Conservation (phyloP, 1,140 invertebrate species). For the Bombyx mandarina region DNA sequence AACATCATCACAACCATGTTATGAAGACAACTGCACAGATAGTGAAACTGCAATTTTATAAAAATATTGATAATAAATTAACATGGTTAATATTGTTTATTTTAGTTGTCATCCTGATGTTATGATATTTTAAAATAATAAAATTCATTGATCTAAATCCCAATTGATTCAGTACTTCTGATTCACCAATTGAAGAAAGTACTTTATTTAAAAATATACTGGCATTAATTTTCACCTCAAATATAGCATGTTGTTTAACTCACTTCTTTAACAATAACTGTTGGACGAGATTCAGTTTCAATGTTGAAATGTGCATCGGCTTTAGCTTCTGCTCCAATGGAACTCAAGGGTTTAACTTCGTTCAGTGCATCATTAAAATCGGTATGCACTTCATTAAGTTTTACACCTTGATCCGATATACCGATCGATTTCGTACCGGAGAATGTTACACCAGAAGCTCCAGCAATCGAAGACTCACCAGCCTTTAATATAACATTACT, state of each 20-base stretch:
- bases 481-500: conserved; percentile 23
- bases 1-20: too few relatives aligned
- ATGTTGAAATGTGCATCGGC: conserved; percentile 20
- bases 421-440: conserved; percentile 26
- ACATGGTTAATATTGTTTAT: too few relatives aligned
- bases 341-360: conserved; percentile 32
- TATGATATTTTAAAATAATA: too few relatives aligned
- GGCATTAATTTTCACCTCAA: too few relatives aligned
- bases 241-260: conserved; percentile 24
- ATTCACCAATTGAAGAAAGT: too few relatives aligned
- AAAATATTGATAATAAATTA: too few relatives aligned
- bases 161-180: too few relatives aligned
- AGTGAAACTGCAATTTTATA: too few relatives aligned
- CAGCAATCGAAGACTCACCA: conserved; percentile 28
- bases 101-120: too few relatives aligned
- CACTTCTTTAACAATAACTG: conserved; percentile 51
- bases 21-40: too few relatives aligned
- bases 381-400: conserved; percentile 30
- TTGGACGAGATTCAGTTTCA: conserved; percentile 26
- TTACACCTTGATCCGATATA: conserved; percentile 17
- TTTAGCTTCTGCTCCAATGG: conserved; percentile 11
- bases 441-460: conserved; percentile 33
- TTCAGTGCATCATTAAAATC: conserved; percentile 39
- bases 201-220: too few relatives aligned
- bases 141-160: too few relatives aligned